Evolutionary conservation across 2,113 vertebrate species (phyloP).

Genomic region (Lagopus leucura): DNA sequence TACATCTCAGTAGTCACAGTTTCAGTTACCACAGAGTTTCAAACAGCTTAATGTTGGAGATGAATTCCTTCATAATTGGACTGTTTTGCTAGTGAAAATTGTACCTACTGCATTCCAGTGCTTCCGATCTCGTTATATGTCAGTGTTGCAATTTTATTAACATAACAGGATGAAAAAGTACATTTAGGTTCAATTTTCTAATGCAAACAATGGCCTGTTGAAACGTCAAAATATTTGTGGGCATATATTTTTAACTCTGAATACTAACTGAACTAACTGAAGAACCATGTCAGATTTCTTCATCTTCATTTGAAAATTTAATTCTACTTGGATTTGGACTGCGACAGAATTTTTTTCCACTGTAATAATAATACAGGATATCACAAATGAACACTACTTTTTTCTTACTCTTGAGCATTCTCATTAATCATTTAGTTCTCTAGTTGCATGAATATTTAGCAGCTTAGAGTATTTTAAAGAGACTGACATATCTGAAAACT

Average conservation of each 20-base stretch:
- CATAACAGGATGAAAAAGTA: neutral
- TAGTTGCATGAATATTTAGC: constrained; percentile 29
- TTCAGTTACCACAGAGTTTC: neutral
- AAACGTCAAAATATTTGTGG: neutral
- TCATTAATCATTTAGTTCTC: constrained; percentile 22
- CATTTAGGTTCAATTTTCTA: neutral
- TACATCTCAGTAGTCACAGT: neutral
- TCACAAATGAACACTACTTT: neutral
- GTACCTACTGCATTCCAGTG: rapidly evolving
- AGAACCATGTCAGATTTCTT: neutral
- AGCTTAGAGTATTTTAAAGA: neutral
- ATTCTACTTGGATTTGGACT: constrained; percentile 13
- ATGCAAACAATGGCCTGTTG: neutral
- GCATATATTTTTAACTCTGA: neutral
- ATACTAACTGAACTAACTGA: neutral
- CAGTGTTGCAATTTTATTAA: neutral
- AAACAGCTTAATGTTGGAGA: neutral
- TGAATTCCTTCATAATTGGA: neutral
- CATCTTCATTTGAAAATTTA: neutral
- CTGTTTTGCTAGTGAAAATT: neutral
- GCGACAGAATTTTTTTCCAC: neutral
- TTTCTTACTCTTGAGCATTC: neutral
- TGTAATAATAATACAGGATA: neutral
- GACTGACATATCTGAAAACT: neutral
- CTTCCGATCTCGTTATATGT: neutral